Base-by-base conservation (phyloP, 2,797 vertebrate species). In the Darevskia nairensis region DNA sequence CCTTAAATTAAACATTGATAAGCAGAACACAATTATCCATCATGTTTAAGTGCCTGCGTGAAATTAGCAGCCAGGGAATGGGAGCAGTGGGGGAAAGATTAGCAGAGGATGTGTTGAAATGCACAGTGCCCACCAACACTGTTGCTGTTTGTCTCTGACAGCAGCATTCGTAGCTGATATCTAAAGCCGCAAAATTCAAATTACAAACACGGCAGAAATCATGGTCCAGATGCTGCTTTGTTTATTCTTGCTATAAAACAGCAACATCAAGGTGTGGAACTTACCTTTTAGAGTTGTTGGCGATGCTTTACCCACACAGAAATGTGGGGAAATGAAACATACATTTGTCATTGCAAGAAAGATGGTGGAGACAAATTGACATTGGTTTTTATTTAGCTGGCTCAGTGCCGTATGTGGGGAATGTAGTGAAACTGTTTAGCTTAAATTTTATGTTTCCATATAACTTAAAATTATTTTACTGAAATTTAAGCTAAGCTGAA, bases 1-100 rank as follows among this genome's bases (percentile, higher is more conserved):
- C 93, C 95, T 96, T 96, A 95, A 95, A 96, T 95, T 95, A 95
- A 95, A 96, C 92, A 96, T 93, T 94, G 93, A 95, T 96, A 96
- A 94, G 94, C 94, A 95, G 94, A 96, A 93, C 94, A 95, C 93
- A 94, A 96, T 96, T 93, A 93, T 95, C 92, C 90, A 95, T 94
- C 94, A 95, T 90, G 90, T 96, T 94, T 95, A 93, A 96, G 91
- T 94, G 92, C 93, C 94, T 94, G 91, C 84, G 89, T 96, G 95
- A 96, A 95, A 97, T 96, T 94, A 97, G 90, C 92, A 93, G 94
- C 94, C 91, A 89, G 93, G 94, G 95, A 95, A 91, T 21, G 89
- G 90, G 87, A 93, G 89, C 94, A 71, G 84, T 89, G 76, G 89
- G 92, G 89, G 69, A 90, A 95, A 95, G 94, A 96, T 95, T 91